Evolutionary conservation across 2,888 invertebrate species (phyloP).

Genomic region (Lypha dubia): DNA sequence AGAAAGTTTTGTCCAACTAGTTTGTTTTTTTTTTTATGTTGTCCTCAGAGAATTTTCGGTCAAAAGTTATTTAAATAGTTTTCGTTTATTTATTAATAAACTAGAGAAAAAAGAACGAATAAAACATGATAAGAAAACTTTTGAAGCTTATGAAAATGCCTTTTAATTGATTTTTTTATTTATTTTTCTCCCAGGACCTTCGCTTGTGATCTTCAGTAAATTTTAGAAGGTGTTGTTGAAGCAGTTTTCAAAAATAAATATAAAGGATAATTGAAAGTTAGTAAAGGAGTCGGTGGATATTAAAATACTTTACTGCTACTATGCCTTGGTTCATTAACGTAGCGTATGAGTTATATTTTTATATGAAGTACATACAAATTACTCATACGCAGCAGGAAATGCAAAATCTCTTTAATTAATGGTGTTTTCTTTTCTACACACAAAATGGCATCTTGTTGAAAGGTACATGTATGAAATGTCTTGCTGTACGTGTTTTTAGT

Average conservation of each 20-base stretch:
- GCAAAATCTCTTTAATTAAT: too few relatives aligned
- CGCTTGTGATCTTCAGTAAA: too few relatives aligned
- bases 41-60: neutral
- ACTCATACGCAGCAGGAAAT: neutral
- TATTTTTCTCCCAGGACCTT: neutral
- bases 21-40: too few relatives aligned
- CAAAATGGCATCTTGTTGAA: too few relatives aligned
- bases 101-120: neutral
- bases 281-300: neutral
- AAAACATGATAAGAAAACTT: neutral
- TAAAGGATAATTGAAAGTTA: neutral
- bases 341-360: neutral
- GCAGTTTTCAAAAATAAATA: neutral
- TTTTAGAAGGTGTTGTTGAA: neutral
- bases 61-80: constrained; percentile 26
- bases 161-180: neutral
- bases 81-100: constrained; percentile 38
- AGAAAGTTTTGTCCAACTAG: constrained; percentile 5
- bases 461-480: too few relatives aligned
- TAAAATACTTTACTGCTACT: too few relatives aligned
- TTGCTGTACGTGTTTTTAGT: too few relatives aligned
- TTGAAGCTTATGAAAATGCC: neutral
- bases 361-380: neutral
- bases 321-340: neutral
- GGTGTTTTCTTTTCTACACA: too few relatives aligned